phyloP scores from a whole-genome alignment of 2,888 invertebrate species.

The Volucella zonaria region DNA sequence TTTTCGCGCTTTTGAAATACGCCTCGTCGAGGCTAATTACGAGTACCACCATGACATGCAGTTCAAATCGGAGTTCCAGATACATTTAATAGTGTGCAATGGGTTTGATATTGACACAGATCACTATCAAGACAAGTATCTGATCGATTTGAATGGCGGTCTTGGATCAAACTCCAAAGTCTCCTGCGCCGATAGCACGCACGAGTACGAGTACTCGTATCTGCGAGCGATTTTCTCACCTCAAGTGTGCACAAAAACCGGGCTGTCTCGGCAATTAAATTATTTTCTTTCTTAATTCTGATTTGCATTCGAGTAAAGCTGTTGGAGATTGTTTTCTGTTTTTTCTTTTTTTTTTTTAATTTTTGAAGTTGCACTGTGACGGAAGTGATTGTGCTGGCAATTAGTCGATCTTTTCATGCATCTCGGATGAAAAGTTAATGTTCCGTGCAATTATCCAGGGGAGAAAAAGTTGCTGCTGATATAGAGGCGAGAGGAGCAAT shows the following conservation, averaged over 20 bases:
- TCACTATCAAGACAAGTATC: conserved; percentile 25
- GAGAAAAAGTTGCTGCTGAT: conserved; percentile 32
- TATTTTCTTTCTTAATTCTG: conserved; percentile 38
- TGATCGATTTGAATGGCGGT: conserved; percentile 15
- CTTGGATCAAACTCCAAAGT: conserved; percentile 67
- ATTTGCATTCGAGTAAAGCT: background rate
- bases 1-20: conserved; percentile 9
- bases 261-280: conserved; percentile 36
- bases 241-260: conserved; percentile 39
- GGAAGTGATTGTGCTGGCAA: conserved; percentile 55
- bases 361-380: conserved; percentile 33
- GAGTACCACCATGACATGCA: conserved; percentile 28
- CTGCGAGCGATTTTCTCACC: conserved; percentile 10
- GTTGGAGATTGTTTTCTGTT: background rate
- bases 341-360: background rate
- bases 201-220: background rate
- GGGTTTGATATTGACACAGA: conserved; percentile 68
- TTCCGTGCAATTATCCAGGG: conserved; percentile 25
- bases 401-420: conserved; percentile 54
- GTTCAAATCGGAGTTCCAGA: conserved; percentile 6
- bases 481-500: conserved; percentile 36
- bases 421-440: conserved; percentile 40
- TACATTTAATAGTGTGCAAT: conserved; percentile 30
- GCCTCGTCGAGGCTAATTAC: conserved; percentile 29
- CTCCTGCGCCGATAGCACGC: background rate